Evolutionary conservation across 2,888 invertebrate species (phyloP).

Genomic region (Tipula unca): DNA sequence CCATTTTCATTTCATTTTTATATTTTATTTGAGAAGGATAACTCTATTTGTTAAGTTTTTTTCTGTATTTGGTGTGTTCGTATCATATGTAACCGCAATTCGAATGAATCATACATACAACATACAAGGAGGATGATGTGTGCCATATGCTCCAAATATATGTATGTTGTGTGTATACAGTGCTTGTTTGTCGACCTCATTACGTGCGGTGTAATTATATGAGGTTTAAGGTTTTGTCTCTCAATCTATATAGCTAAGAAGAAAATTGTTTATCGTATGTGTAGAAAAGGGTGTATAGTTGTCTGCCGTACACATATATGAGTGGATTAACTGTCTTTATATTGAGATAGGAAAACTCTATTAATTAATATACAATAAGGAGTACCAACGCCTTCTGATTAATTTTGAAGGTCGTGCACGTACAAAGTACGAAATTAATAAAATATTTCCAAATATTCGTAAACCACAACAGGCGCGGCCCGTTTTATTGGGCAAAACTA

Average conservation of each 20-base stretch:
- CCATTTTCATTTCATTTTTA: not conserved
- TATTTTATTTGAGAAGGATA: not conserved
- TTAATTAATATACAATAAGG: no score
- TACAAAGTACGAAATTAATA: no score
- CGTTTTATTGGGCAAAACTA: no score
- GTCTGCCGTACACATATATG: no score
- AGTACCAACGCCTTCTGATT: no score
- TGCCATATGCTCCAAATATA: not conserved
- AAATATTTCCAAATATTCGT: no score
- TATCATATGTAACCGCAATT: not conserved
- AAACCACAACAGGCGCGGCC: no score
- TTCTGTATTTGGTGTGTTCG: not conserved
- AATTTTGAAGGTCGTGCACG: no score
- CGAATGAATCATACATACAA: not conserved
- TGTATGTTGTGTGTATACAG: not conserved
- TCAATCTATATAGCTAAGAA: not conserved
- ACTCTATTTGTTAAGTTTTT: not conserved
- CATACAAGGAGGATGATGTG: not conserved
- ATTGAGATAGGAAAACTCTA: no score
- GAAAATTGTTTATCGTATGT: no score
- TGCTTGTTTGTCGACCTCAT: not conserved
- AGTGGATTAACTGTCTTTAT: no score
- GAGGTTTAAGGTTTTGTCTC: not conserved
- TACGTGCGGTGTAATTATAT: not conserved
- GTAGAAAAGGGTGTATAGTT: no score